phyloP scores from a whole-genome alignment of 2,888 invertebrate species.

The Rhamnusium bicolor region DNA sequence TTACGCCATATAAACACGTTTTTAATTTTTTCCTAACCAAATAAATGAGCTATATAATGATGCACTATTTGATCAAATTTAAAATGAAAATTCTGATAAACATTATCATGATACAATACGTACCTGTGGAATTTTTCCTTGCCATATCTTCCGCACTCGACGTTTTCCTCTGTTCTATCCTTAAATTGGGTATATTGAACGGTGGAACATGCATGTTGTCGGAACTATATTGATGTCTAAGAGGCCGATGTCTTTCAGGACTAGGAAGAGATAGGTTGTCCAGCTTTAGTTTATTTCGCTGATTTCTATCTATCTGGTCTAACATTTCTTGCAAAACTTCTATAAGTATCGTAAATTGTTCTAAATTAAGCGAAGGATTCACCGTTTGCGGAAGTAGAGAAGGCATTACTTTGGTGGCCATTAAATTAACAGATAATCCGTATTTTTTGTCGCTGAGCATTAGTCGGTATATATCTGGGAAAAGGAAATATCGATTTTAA shows the following conservation, averaged over 20 bases:
- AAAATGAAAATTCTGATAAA: too few species aligned
- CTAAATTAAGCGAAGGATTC: slow-evolving; percentile 87
- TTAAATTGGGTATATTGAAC: slow-evolving; percentile 90
- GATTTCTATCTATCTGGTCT: slow-evolving; percentile 89
- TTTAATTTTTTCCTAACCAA: too few species aligned
- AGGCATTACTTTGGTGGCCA: slow-evolving; percentile 96
- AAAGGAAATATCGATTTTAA: slow-evolving; percentile 39
- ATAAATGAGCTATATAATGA: too few species aligned
- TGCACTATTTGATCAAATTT: too few species aligned
- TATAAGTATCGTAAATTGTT: slow-evolving; percentile 85
- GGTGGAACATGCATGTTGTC: slow-evolving; percentile 90
- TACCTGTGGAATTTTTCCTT: slow-evolving; percentile 87
- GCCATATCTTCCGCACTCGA: slow-evolving; percentile 94
- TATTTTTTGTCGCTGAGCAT: slow-evolving; percentile 93
- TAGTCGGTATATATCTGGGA: slow-evolving; percentile 91
- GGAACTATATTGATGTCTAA: slow-evolving; percentile 88
- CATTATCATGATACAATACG: too few species aligned
- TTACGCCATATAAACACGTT: too few species aligned
- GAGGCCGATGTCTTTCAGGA: slow-evolving; percentile 82
- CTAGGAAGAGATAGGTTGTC: slow-evolving; percentile 85
- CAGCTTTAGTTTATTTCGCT: slow-evolving; percentile 90
- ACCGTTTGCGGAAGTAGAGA: slow-evolving; percentile 93
- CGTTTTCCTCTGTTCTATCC: slow-evolving; percentile 90
- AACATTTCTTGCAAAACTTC: slow-evolving; percentile 95
- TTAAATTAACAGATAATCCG: slow-evolving; percentile 89